Evolutionary conservation across 1,140 invertebrate species (phyloP).

Genomic region (Anastrepha ludens): DNA sequence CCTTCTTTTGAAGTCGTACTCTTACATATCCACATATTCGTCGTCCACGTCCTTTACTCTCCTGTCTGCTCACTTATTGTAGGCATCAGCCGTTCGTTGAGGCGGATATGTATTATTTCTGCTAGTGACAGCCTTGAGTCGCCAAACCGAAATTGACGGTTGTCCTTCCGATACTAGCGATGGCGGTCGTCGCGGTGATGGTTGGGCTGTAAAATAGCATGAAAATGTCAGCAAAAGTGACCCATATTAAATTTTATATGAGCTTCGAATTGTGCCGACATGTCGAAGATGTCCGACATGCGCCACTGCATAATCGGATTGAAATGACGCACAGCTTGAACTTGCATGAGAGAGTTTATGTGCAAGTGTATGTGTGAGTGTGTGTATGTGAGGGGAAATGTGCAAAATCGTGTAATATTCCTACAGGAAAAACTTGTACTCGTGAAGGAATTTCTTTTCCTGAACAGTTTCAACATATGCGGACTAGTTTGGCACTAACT

Average conservation of each 20-base stretch:
- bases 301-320: not conserved
- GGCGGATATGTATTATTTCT: not conserved
- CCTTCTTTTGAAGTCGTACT: not conserved
- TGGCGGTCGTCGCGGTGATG: slow-evolving; percentile 8
- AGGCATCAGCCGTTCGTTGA: not conserved
- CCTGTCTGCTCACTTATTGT: not conserved
- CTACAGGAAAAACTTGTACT: no score
- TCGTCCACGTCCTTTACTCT: not conserved
- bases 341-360: no score
- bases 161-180: not conserved
- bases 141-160: not conserved
- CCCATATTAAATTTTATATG: slow-evolving; percentile 37
- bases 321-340: not conserved
- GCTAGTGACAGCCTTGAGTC: slow-evolving; percentile 1
- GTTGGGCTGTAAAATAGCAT: slow-evolving; percentile 19
- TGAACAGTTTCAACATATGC: no score
- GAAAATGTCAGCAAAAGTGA: slow-evolving; percentile 15
- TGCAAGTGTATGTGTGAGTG: no score
- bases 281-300: slow-evolving; percentile 10
- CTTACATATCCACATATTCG: not conserved
- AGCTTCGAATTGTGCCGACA: slow-evolving; percentile 26
- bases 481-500: no score
- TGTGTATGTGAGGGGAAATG: no score
- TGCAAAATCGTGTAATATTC: no score
- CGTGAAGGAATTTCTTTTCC: no score